Evolutionary conservation across 2,113 vertebrate genomes (phyloP), one percentile per base, ranked within the genome.

Genomic region (Rhynchomys soricoides): DNA sequence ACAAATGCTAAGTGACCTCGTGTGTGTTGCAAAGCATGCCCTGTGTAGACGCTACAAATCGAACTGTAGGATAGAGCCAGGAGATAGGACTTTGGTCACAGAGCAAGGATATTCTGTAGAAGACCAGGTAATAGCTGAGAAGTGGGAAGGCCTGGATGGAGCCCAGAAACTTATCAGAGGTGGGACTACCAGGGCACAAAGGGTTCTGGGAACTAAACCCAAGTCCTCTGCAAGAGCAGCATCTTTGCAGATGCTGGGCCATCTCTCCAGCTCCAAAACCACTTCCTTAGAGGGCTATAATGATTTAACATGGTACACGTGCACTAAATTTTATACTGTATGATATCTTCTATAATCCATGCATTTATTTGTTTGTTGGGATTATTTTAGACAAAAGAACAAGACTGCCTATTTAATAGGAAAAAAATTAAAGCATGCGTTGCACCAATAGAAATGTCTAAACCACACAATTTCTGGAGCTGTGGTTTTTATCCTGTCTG

Each of bases 401-500:
- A 62, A 81, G 79, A 57, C 16, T 3, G 2, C 10, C 3, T 62
- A 66, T 55, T 62, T 73, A 12, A 21, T 40, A 22, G 1, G 0
- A 24, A 16, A 26, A 50, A 15, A 52, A 73, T 64, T 52, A 50
- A 93, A 75, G 13, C 0, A 0, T 5, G 0, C n/a, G 62, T 50
- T 10, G 13, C 1, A 1, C 45, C 62, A n/a, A 22, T 4, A 43
- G 55, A 37, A 78, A 43, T 52, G 52, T 48, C 43, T 55, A 59
- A 75, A 19, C 40, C 5, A 9, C n/a, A 73, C 74, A 37, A 21
- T 45, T 45, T 71, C 79, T 43, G 21, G 81, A 79, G 55, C 16
- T 1, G 24, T 3, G 0, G 48, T 29, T 45, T 29, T 45, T 21
- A 0, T 0, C 55, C 50, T 19, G 2, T 66, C 75, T 17, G 31